Evolutionary conservation across 2,113 vertebrate species (phyloP), one percentile per base, ranked within the genome.

Genomic region (Notothenia coriiceps): DNA sequence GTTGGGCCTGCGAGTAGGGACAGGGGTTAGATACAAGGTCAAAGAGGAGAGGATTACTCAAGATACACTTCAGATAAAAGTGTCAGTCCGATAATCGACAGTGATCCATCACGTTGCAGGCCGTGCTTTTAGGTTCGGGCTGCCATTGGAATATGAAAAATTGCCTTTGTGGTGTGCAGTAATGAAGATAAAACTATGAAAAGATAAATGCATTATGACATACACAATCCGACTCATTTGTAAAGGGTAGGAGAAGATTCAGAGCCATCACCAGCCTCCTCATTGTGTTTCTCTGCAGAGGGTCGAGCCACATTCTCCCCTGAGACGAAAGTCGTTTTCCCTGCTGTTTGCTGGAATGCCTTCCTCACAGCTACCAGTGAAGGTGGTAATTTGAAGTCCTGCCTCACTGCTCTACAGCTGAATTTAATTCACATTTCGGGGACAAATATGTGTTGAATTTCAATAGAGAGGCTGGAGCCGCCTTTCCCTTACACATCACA

Each of bases 1-100:
- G 64, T 51, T 57, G 66, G 12, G 68, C 86, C 35, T 63, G 44
- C 71, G 8, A 82, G 85, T 70, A 7, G 49, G 40, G 77, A 80
- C 74, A 77, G 72, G 71, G 87, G 87, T 91, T 55, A 84, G 79
- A 82, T n/a, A 55, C 51, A 77, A 79, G 91, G 90, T 93, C 83
- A 91, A 44, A 87, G 71, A 85, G 76, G 75, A 89, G 80, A 88
- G 76, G 85, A 92, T 92, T 85, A 86, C 76, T 88, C 85, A 73
- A 91, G 90, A 91, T 91, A 77, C 84, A 91, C 85, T 89, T 86
- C 74, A 89, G 90, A 93, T 91, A 86, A 92, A 87, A 88, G 73
- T 85, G 86, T 86, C 91, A 88, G 59, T 70, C 49, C 18, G 35
- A 54, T 90, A 88, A 92, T 82, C 40, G 5, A 10, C 80, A 20